Evolutionary conservation across 2,888 invertebrate genomes (phyloP).

Genomic region (Leptinotarsa juncta): DNA sequence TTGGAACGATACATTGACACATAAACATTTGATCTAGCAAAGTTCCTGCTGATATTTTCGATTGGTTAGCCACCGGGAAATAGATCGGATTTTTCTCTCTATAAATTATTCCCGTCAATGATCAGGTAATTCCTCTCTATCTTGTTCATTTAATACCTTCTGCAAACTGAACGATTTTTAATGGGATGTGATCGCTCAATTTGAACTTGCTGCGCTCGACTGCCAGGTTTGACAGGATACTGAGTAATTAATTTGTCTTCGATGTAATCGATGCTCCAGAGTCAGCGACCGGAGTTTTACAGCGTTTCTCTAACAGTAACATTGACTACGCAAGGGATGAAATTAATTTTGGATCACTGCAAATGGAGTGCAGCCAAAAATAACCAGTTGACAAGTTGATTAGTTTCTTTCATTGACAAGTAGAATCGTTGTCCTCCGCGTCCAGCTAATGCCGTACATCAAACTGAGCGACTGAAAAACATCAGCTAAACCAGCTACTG

Average conservation of each 20-base stretch:
- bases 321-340: too few species aligned
- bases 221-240: conserved; percentile 39
- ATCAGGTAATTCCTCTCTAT: conserved; percentile 23
- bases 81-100: conserved; percentile 15
- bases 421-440: too few species aligned
- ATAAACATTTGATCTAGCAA: too few species aligned
- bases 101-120: conserved; percentile 28
- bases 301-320: too few species aligned
- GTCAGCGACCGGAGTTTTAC: conserved; percentile 26
- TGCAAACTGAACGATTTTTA: conserved; percentile 34
- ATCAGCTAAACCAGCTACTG: too few species aligned
- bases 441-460: too few species aligned
- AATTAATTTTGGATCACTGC: too few species aligned
- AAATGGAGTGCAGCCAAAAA: too few species aligned
- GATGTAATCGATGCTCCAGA: conserved; percentile 48
- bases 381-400: too few species aligned
- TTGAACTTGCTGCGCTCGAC: conserved; percentile 37
- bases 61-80: conserved; percentile 18
- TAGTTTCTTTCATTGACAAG: too few species aligned
- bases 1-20: too few species aligned
- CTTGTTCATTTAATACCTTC: conserved; percentile 29
- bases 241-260: conserved; percentile 51
- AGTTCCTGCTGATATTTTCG: background rate
- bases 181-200: conserved; percentile 38
- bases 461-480: too few species aligned